A percentile compares a stretch with the other conserved stretches of the same genome.
These are phyloP conservation scores for Stichodactyla helianthus DNA, from an alignment of 64 coral and sea anemone species.

Conservation along the genomic window DNA sequence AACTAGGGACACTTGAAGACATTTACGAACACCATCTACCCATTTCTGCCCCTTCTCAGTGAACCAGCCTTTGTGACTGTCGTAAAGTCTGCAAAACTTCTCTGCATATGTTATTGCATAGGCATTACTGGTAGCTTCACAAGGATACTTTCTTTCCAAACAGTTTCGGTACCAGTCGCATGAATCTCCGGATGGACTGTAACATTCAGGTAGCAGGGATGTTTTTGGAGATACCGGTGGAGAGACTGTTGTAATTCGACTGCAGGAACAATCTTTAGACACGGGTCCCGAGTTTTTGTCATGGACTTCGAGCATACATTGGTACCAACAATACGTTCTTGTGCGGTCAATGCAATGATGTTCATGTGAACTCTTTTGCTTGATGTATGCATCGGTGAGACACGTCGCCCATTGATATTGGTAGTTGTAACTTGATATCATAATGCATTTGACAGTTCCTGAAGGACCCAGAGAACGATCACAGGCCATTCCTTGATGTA, in stretches of 20 bases:
- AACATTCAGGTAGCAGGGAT: slow-evolving; percentile 18
- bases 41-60: slow-evolving; percentile 17
- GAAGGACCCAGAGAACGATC: not conserved
- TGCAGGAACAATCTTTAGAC: slow-evolving; percentile 36
- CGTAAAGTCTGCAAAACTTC: slow-evolving; percentile 55
- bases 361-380: slow-evolving; percentile 34
- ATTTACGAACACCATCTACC: slow-evolving; percentile 66
- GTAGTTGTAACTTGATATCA: not conserved
- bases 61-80: slow-evolving; percentile 14
- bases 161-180: slow-evolving; percentile 77
- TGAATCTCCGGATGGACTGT: slow-evolving; percentile 30
- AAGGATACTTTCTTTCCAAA: slow-evolving; percentile 42
- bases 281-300: slow-evolving; percentile 6
- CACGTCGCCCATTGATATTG: slow-evolving; percentile 65
- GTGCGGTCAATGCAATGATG: not conserved
- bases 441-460: not conserved
- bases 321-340: slow-evolving; percentile 43
- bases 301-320: slow-evolving; percentile 49
- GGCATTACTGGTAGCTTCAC: slow-evolving; percentile 31
- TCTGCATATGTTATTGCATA: slow-evolving; percentile 52
- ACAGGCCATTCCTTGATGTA: not conserved
- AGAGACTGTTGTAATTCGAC: not conserved
- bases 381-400: slow-evolving; percentile 52
- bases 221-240: not conserved
- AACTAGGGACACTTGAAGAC: slow-evolving; percentile 57